These are phyloP conservation scores for Oriolus oriolus DNA, from an alignment of 2,113 vertebrate genomes.

Conservation along the genomic window DNA sequence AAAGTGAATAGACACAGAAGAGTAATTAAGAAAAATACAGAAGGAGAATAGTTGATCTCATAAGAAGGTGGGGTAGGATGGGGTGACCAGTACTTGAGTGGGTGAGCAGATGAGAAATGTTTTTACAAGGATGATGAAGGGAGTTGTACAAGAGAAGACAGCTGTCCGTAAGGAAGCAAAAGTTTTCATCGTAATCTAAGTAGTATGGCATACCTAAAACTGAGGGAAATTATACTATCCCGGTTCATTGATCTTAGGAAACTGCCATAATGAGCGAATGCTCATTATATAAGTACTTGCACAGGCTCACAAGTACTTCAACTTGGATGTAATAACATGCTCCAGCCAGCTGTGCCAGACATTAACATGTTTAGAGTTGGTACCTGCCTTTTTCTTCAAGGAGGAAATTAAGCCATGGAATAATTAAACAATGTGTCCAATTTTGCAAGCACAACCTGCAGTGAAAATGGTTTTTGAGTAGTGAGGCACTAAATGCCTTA, in stretches of 20 bases:
- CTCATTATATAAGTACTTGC: not conserved
- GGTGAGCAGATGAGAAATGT: not conserved
- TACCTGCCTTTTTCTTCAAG: not conserved
- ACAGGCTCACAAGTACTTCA: not conserved
- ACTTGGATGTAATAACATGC: accelerated
- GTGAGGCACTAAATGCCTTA: not conserved
- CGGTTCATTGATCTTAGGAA: not conserved
- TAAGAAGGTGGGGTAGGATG: not conserved
- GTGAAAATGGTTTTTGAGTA: not conserved
- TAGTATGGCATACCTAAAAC: not conserved
- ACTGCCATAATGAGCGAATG: not conserved
- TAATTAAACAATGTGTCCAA: not conserved
- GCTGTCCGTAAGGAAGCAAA: not conserved
- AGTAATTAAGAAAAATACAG: not conserved
- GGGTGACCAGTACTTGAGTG: not conserved
- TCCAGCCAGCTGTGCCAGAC: not conserved
- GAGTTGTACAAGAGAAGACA: not conserved
- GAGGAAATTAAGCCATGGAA: not conserved
- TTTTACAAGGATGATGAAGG: not conserved
- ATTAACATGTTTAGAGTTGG: not conserved
- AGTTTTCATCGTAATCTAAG: not conserved
- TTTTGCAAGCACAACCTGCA: not conserved
- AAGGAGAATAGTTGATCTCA: not conserved
- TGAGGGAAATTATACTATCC: not conserved
- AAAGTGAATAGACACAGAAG: not conserved